Evolutionary conservation across 2,888 invertebrate species (phyloP).

Genomic region (Apodemia hepburni): DNA sequence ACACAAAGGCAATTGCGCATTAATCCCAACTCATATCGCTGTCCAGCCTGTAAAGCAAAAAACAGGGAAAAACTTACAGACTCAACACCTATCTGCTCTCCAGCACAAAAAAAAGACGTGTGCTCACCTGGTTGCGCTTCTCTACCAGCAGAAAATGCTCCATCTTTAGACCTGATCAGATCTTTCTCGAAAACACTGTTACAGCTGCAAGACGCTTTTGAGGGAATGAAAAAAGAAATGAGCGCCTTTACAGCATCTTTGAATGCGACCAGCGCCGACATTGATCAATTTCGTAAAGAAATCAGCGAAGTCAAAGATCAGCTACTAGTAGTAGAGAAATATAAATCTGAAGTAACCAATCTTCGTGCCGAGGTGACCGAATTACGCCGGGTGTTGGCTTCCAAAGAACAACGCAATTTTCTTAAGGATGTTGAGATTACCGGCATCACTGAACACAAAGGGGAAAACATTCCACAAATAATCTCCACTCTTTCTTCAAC

Average conservation of each 20-base stretch:
- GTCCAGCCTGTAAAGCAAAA: too few relatives aligned
- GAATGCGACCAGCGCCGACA: neutral
- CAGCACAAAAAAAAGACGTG: too few relatives aligned
- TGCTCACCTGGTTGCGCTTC: neutral
- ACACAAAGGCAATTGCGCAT: too few relatives aligned
- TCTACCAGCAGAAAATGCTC: neutral
- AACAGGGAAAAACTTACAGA: too few relatives aligned
- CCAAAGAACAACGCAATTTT: neutral
- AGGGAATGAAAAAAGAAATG: neutral
- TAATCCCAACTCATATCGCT: too few relatives aligned
- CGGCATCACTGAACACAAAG: neutral
- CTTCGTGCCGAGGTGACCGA: neutral
- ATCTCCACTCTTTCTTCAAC: neutral
- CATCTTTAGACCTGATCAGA: neutral
- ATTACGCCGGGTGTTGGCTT: neutral
- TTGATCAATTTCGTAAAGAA: neutral
- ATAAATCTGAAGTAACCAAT: neutral
- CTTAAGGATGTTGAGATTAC: too few relatives aligned
- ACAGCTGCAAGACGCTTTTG: neutral
- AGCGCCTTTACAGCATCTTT: neutral
- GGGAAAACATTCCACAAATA: neutral
- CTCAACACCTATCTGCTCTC: too few relatives aligned
- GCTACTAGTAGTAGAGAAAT: neutral
- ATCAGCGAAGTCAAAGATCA: neutral
- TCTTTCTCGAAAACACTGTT: neutral